Conservation (phyloP, 2,113 vertebrate species). For the Choloepus hoffmanni region DNA sequence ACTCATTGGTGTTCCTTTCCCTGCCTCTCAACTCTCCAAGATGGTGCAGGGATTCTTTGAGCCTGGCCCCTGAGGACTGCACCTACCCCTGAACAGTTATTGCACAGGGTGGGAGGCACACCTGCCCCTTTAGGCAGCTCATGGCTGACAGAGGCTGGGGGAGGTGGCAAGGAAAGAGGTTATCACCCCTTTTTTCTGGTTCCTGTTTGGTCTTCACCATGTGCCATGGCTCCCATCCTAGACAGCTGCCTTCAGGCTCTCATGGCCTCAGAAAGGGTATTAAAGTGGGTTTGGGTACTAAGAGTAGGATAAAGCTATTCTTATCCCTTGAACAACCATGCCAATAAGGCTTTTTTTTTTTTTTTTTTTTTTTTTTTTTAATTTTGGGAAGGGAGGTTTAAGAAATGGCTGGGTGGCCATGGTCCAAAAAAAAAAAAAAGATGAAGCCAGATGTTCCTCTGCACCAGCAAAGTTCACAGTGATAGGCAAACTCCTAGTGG, state of each 20-base stretch:
- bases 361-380: neutral
- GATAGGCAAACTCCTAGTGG: constrained; percentile 66
- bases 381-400: constrained; percentile 50
- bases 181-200: constrained; percentile 60
- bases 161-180: neutral
- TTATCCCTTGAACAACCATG: constrained; percentile 63
- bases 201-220: constrained; percentile 66
- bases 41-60: constrained; percentile 47
- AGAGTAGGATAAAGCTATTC: constrained; percentile 67
- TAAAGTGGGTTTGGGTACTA: constrained; percentile 60
- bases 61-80: neutral
- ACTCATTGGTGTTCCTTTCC: constrained; percentile 41
- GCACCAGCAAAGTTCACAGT: constrained; percentile 75
- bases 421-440: constrained; percentile 57
- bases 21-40: constrained; percentile 40
- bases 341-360: constrained; percentile 42
- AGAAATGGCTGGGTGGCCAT: constrained; percentile 67
- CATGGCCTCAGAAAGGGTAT: constrained; percentile 40
- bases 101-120: neutral
- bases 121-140: neutral
- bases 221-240: constrained; percentile 40
- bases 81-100: neutral
- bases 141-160: neutral
- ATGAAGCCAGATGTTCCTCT: constrained; percentile 59
- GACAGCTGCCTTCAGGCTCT: constrained; percentile 50